phyloP scores from a whole-genome alignment of 1,140 invertebrate genomes.

The Drosophila varians region DNA sequence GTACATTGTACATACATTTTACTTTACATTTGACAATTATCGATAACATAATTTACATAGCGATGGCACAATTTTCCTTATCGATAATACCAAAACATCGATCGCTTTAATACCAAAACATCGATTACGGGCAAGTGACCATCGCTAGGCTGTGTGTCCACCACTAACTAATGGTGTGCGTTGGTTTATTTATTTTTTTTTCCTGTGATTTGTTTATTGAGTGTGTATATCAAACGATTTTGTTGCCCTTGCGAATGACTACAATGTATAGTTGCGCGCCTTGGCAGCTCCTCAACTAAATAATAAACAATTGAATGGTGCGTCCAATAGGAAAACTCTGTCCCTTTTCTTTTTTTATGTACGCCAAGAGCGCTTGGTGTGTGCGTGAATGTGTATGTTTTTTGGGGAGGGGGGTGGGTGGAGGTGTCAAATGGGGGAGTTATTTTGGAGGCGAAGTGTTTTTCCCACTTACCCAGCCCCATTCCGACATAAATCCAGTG shows the following conservation, averaged over 20 bases:
- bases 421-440: not conserved
- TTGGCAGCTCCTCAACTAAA: not conserved
- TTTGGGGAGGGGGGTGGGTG: slow-evolving; percentile 1
- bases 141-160: not conserved
- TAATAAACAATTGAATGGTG: slow-evolving; percentile 8
- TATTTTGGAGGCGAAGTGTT: too few species aligned
- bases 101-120: not conserved
- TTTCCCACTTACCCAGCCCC: not conserved
- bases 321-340: slow-evolving; percentile 55
- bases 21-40: not conserved
- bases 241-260: not conserved
- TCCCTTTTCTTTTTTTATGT: slow-evolving; percentile 46
- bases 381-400: slow-evolving; percentile 25
- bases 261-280: slow-evolving; percentile 3
- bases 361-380: slow-evolving; percentile 25
- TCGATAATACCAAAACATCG: not conserved
- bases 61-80: not conserved
- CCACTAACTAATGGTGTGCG: slow-evolving; percentile 17
- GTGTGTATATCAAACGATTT: slow-evolving; percentile 9
- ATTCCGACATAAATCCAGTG: not conserved
- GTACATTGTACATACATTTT: too few species aligned
- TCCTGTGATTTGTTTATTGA: slow-evolving; percentile 54
- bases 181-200: slow-evolving; percentile 52
- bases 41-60: not conserved
- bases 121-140: not conserved